A percentile compares a stretch with the other conserved stretches of the same genome.
phyloP scores from a whole-genome alignment of 2,113 vertebrate genomes.

The Stomatorhinus ivindoensis region DNA sequence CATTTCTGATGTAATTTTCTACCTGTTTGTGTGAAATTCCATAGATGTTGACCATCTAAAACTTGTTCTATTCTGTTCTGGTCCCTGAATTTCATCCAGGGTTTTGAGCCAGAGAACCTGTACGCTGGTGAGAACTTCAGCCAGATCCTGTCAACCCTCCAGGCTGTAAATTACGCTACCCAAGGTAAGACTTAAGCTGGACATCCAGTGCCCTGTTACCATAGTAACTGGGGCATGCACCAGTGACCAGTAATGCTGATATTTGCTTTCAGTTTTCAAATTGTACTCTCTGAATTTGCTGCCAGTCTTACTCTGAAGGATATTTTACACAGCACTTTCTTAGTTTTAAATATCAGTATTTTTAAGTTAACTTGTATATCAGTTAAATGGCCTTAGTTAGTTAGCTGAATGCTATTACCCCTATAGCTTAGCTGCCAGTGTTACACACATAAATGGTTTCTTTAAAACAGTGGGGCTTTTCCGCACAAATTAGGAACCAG shows the following conservation, averaged over 20 bases:
- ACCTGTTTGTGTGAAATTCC: not conserved
- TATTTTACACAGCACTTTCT: not conserved
- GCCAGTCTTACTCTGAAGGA: not conserved
- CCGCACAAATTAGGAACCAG: not conserved
- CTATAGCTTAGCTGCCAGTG: not conserved
- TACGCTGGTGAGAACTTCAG: constrained; percentile 81
- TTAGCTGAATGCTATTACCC: not conserved
- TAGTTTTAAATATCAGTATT: not conserved
- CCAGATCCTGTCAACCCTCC: constrained; percentile 79
- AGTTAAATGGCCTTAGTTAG: not conserved
- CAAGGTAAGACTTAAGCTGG: constrained; percentile 71
- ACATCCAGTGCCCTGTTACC: not conserved
- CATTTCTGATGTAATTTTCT: not conserved
- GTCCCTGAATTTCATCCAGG: constrained; percentile 53
- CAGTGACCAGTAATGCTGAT: not conserved
- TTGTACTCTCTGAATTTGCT: not conserved
- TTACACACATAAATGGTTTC: not conserved
- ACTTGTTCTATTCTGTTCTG: not conserved
- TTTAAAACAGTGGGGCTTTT: not conserved
- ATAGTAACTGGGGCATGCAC: not conserved
- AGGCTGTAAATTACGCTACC: constrained; percentile 84
- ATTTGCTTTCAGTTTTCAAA: not conserved
- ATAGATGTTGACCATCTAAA: not conserved
- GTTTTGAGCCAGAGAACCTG: constrained; percentile 84
- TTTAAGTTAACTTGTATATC: no score